Conservation (phyloP, 1,140 invertebrate genomes). For the Drosophila hydei region DNA sequence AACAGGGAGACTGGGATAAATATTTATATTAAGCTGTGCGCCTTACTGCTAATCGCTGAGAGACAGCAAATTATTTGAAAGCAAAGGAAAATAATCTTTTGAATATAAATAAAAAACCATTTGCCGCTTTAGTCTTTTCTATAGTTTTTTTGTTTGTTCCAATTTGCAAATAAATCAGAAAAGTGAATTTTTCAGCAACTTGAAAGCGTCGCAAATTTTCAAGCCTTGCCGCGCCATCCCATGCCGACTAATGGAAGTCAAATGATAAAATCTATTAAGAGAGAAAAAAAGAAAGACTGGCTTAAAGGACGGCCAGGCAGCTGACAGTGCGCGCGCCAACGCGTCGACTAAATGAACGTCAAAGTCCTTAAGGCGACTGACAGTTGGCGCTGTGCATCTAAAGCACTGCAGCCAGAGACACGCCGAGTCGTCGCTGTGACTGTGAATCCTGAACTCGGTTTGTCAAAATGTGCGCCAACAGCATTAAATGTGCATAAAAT, state of each 20-base stretch:
- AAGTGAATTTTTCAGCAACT: conserved; percentile 10
- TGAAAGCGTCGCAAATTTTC: conserved; percentile 5
- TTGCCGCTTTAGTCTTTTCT: not conserved
- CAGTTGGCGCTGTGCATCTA: conserved; percentile 29
- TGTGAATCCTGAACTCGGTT: conserved; percentile 13
- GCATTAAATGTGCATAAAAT: conserved; percentile 64
- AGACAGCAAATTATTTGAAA: not conserved
- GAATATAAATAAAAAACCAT: not conserved
- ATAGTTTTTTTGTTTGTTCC: not conserved
- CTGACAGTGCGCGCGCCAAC: conserved; percentile 6
- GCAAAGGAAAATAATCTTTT: not conserved
- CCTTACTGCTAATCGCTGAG: not conserved
- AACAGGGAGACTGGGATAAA: not conserved
- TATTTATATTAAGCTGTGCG: too few species aligned
- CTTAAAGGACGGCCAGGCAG: conserved; percentile 5
- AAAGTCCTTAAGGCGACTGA: conserved; percentile 17
- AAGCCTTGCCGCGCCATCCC: not conserved
- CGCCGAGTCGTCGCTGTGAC: conserved; percentile 4
- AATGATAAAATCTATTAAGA: conserved; percentile 29
- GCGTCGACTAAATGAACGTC: conserved; percentile 13
- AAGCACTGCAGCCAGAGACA: conserved; percentile 3
- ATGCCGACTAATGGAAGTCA: conserved; percentile 6
- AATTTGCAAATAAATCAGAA: not conserved
- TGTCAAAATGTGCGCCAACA: conserved; percentile 69
- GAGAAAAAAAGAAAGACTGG: conserved; percentile 10